phyloP scores from a whole-genome alignment of 2,888 invertebrate species.

The Opisthograptis luteolata region DNA sequence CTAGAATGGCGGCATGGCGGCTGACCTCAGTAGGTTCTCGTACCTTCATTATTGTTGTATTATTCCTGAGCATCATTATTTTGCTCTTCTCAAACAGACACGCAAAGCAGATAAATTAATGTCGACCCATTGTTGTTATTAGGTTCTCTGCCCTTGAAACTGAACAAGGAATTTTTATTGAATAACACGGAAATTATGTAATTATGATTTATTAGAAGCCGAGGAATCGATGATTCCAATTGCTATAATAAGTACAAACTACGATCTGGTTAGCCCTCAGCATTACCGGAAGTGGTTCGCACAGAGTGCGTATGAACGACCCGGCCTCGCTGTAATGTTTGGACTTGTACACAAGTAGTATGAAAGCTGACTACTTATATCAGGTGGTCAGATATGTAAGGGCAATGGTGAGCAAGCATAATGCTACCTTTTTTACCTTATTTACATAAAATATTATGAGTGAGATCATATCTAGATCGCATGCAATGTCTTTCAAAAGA shows the following conservation, averaged over 20 bases:
- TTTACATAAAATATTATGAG: too few relatives aligned
- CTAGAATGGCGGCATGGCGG: too few relatives aligned
- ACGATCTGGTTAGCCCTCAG: slow-evolving; percentile 5
- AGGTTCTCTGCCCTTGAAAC: slow-evolving; percentile 14
- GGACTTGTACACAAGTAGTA: slow-evolving; percentile 20
- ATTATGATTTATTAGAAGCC: slow-evolving; percentile 16
- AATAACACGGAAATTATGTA: slow-evolving; percentile 18
- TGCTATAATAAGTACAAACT: not conserved
- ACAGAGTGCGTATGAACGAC: slow-evolving; percentile 7
- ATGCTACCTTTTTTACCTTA: not conserved
- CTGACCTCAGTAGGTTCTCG: too few relatives aligned
- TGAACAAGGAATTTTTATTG: slow-evolving; percentile 4
- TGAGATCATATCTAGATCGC: too few relatives aligned
- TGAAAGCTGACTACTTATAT: slow-evolving; percentile 38
- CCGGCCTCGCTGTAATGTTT: slow-evolving; percentile 22
- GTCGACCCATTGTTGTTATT: slow-evolving; percentile 4
- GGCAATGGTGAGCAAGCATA: slow-evolving; percentile 12
- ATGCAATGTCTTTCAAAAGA: too few relatives aligned
- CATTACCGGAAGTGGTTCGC: slow-evolving; percentile 4
- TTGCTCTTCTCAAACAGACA: slow-evolving; percentile 4
- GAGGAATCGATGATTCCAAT: slow-evolving; percentile 4
- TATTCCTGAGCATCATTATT: slow-evolving; percentile 10
- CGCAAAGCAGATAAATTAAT: not conserved
- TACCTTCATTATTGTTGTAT: too few relatives aligned
- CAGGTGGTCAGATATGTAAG: slow-evolving; percentile 40